Base-by-base conservation (phyloP, 2,113 vertebrate genomes). In the Numenius arquata region DNA sequence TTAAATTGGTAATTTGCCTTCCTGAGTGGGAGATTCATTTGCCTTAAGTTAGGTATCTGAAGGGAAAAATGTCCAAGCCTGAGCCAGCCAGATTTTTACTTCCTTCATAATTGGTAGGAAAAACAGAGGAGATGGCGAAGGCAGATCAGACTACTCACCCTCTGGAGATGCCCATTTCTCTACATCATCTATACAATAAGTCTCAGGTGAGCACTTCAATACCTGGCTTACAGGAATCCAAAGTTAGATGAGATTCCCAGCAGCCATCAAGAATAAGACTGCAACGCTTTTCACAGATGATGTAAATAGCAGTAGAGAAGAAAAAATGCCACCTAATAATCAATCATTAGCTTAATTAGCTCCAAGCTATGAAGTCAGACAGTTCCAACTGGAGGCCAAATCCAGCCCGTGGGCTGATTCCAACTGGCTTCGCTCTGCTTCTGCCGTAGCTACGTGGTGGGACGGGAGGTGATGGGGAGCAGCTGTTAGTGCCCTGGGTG, bases 301-400 rank as follows among this genome's bases (percentile, higher is more conserved):
- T 43, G 63, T 71, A 90, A 90, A 86, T 32, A 34, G 27, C 40
- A 63, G 55, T 81, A 36, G 38, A 53, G 62, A 19, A 30, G 50
- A 32, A 65, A 67, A 82, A 36, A 23, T 5, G 7, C 50, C 56
- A 52, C 29, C 2, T 14, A 80, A 66, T 72, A 90, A 86, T 93
- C 87, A 72, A 79, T 93, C 79, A 65, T 88, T 66, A 80, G 21
- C 58, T 89, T 84, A 84, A 92, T 91, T 84, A 68, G 52, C 70
- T 96, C n/a, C 65, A 86, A 92, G 84, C 30, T 82, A 84, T 67
- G 52, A 84, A 90, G 65, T 93, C 85, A 93, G 78, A 63, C 48
- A 72, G 34, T 59, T 96, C 45, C 58, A 72, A 50, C 53, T 68
- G 89, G 43, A 88, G 85, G 74, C 91, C 89, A 85, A 73, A 79